Percentiles rank a stretch among this genome's conserved stretches.
phyloP scores from a whole-genome alignment of 2,888 invertebrate genomes.

The Metopia argyrocephala region DNA sequence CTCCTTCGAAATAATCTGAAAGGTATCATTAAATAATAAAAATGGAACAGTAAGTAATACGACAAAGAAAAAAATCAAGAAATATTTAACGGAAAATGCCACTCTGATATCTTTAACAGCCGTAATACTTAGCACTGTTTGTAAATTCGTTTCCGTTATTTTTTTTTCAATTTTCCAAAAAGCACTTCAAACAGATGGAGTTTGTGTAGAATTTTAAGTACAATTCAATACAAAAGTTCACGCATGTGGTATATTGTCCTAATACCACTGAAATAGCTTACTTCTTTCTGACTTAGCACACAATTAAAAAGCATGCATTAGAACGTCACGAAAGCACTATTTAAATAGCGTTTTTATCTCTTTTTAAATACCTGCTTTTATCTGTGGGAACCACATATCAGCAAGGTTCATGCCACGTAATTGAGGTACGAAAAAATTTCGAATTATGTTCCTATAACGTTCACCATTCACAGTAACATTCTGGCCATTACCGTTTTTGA shows the following conservation, averaged over 20 bases:
- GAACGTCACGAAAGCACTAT: no score
- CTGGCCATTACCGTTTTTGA: no score
- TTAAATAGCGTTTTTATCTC: no score
- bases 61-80: neutral
- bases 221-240: neutral
- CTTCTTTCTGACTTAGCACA: no score
- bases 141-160: neutral
- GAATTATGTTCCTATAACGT: no score
- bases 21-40: constrained; percentile 40
- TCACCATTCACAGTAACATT: no score
- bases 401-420: no score
- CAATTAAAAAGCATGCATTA: no score
- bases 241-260: constrained; percentile 21
- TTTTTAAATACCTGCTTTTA: no score
- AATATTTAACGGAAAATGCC: constrained; percentile 14
- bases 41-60: neutral
- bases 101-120: constrained; percentile 13
- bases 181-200: neutral
- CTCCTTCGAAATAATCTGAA: constrained; percentile 5
- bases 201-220: neutral
- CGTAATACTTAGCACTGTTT: constrained; percentile 16
- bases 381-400: no score
- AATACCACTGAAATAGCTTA: no score
- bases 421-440: no score
- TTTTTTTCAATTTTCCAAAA: neutral